Percentiles rank a stretch among this genome's conserved stretches.
phyloP scores from a whole-genome alignment of 2,888 invertebrate genomes.

The Phania funesta region DNA sequence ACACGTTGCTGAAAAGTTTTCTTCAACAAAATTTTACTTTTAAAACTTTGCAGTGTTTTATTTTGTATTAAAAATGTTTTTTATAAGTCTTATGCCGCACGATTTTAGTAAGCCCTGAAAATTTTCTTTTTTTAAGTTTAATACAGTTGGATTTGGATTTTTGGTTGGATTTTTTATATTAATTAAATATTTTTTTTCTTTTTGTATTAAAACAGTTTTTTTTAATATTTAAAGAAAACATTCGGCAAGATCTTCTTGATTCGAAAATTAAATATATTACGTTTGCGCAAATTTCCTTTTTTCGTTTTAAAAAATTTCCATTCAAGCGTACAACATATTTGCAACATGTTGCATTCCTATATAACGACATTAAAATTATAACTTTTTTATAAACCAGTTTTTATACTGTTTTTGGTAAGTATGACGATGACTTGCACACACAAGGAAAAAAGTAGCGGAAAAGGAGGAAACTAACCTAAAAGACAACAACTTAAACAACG shows the following conservation, averaged over 20 bases:
- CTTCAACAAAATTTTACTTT: too few relatives aligned
- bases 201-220: too few relatives aligned
- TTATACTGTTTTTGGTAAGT: slow-evolving; percentile 20
- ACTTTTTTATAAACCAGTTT: slow-evolving; percentile 20
- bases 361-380: background rate
- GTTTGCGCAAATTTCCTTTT: background rate
- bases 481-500: slow-evolving; percentile 11
- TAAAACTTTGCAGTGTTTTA: too few relatives aligned
- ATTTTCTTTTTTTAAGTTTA: too few relatives aligned
- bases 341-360: slow-evolving; percentile 44
- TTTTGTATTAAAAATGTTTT: too few relatives aligned
- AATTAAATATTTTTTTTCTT: too few relatives aligned
- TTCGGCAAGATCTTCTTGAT: background rate
- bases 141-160: too few relatives aligned
- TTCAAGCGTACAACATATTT: background rate
- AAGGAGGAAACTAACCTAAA: slow-evolving; percentile 58
- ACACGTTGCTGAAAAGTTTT: too few relatives aligned
- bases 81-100: too few relatives aligned
- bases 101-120: too few relatives aligned
- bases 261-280: background rate
- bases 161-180: too few relatives aligned
- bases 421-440: slow-evolving; percentile 1
- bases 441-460: slow-evolving; percentile 24
- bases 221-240: too few relatives aligned
- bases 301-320: background rate